These are phyloP conservation scores for Eulemur rubriventer DNA, from an alignment of 2,797 vertebrate genomes.

Conservation along the genomic window DNA sequence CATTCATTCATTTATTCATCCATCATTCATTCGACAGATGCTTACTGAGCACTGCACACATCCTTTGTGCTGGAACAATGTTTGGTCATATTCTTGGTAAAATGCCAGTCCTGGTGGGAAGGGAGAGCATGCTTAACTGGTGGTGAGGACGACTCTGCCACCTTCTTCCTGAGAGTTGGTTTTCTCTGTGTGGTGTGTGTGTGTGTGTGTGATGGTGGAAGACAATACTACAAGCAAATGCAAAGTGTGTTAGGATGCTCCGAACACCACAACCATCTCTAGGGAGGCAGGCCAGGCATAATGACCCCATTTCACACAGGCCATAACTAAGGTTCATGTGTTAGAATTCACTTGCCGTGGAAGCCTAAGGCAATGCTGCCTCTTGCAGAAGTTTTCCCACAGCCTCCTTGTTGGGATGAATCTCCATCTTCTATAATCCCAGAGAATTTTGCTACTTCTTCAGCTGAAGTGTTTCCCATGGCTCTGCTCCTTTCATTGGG, in stretches of 20 bases:
- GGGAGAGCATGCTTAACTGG: background rate
- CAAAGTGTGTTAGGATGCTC: background rate
- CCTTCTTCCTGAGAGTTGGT: background rate
- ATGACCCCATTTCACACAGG: background rate
- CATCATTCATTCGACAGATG: background rate
- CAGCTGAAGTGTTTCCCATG: background rate
- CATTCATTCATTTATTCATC: background rate
- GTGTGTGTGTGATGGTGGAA: background rate
- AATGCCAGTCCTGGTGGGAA: background rate
- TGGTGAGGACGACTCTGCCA: background rate
- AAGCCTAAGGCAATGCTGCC: background rate
- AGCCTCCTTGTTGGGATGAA: background rate
- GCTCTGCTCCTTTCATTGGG: background rate
- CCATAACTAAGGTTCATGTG: background rate
- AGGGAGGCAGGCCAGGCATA: background rate
- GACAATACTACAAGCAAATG: background rate
- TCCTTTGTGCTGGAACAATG: background rate
- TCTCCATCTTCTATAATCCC: background rate
- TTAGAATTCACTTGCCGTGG: background rate
- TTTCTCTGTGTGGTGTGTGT: background rate
- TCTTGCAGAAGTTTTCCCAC: background rate
- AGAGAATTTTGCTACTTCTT: background rate
- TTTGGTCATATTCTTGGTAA: background rate
- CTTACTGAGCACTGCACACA: background rate
- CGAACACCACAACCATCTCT: background rate